These are phyloP conservation scores for Corticium candelabrum DNA, from an alignment of 37 sponge, comb jelly and placozoan species.

Conservation along the genomic window DNA sequence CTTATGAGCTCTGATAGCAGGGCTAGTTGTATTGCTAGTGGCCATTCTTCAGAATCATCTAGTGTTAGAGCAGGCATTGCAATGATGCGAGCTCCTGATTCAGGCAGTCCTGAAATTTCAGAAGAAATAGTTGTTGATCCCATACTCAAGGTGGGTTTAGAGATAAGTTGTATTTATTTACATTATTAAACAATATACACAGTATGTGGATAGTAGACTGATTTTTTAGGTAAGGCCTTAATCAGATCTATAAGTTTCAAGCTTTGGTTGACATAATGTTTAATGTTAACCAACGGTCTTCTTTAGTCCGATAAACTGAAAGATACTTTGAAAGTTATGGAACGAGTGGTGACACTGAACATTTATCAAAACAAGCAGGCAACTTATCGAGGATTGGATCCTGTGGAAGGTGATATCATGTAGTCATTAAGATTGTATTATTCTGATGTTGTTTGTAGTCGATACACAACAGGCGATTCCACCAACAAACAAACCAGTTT, in stretches of 20 bases:
- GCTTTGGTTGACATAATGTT: too few species aligned
- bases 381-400: conserved; percentile 57
- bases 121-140: background rate
- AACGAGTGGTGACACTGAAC: conserved; percentile 81
- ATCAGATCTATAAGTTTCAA: too few species aligned
- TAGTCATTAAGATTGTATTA: too few species aligned
- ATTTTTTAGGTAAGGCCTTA: too few species aligned
- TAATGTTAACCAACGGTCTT: background rate
- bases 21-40: background rate
- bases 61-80: background rate
- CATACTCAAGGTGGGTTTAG: background rate
- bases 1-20: too few species aligned
- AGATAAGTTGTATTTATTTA: too few species aligned
- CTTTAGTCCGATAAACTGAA: conserved; percentile 30
- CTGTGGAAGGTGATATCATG: conserved; percentile 46
- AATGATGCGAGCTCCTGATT: background rate
- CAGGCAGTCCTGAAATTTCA: background rate
- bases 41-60: background rate
- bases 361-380: conserved; percentile 82
- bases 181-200: too few species aligned
- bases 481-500: conserved; percentile 43
- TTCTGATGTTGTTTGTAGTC: too few species aligned
- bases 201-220: too few species aligned
- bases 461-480: too few species aligned
- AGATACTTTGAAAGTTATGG: conserved; percentile 61